Evolutionary conservation across 1,140 invertebrate genomes (phyloP), one percentile per base, ranked within the genome.

Genomic region (Calliphora vicina): DNA sequence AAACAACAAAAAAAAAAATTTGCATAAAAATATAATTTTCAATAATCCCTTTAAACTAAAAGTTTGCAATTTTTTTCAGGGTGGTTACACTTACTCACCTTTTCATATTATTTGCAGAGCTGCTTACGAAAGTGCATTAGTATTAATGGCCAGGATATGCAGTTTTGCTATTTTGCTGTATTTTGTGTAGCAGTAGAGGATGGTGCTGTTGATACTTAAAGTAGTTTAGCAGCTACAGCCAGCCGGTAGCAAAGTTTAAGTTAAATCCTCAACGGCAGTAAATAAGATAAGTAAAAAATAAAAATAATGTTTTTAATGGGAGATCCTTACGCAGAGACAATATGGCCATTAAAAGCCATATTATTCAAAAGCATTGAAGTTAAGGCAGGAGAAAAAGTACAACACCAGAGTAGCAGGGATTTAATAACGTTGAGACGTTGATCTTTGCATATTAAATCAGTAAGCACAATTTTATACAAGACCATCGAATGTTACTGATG

Each of bases 11-110:
- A 57, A 67, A 20, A 67, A 45, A 78, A 45, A 78, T 45, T 74
- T 74, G 15, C 72, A 74, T 74, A 74, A 27, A 27, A 74, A n/a
- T 74, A 74, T 67, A 78, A 42, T 78, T 78, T 78, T 78, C 74
- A 78, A 78, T 78, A 78, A 67, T 67, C 61, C 25, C 9, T 67
- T 67, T 67, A 67, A 67, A 67, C 61, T 67, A 67, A 67, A 50
- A 57, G 25, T 50, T 50, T 50, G 4, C 17, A 50, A 74, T 9
- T 43, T 43, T 43, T 45, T 12, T 23, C 27, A 76, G 74, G 6
- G n/a, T 78, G 20, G 74, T 43, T 78, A 23, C 35, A 25, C 35
- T 78, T 43, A 78, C 42, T 1, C 35, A 35, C 35, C 74, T 78
- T 78, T 78, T 78, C 42, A 17, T 27, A 6, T 73, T 27, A 8